phyloP scores from a whole-genome alignment of 2,113 vertebrate species.

The Pseudorectes ferrugineus region DNA sequence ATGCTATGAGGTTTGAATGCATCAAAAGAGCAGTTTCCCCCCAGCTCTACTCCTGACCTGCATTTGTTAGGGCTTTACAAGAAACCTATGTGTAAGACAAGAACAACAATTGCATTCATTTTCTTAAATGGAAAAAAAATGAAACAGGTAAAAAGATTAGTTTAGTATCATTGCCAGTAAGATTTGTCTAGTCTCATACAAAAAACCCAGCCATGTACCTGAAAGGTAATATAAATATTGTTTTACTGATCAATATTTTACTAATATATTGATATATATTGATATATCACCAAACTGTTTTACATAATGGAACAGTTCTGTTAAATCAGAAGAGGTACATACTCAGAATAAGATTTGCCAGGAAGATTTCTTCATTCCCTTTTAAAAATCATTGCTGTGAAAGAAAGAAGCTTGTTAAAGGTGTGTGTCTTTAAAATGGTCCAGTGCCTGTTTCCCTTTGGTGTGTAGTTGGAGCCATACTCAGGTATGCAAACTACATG shows the following conservation, averaged over 20 bases:
- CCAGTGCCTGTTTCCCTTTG: background rate
- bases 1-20: background rate
- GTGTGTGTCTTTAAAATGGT: background rate
- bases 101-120: background rate
- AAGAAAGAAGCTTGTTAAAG: background rate
- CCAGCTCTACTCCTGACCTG: background rate
- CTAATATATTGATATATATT: background rate
- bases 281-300: background rate
- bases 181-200: background rate
- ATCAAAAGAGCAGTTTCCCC: background rate
- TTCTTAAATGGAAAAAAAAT: background rate
- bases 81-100: background rate
- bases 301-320: background rate
- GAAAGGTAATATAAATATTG: background rate
- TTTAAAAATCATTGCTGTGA: background rate
- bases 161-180: background rate
- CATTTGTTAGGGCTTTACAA: background rate
- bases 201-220: accelerated
- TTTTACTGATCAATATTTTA: background rate
- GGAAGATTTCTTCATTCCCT: background rate
- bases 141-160: background rate
- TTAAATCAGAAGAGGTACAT: background rate
- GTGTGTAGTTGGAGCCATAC: background rate
- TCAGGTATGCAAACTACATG: background rate
- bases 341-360: background rate